A percentile compares a stretch with the other conserved stretches of the same genome.
Evolutionary conservation across 2,888 invertebrate genomes (phyloP).

Genomic region (Yponomeuta cagnagella): DNA sequence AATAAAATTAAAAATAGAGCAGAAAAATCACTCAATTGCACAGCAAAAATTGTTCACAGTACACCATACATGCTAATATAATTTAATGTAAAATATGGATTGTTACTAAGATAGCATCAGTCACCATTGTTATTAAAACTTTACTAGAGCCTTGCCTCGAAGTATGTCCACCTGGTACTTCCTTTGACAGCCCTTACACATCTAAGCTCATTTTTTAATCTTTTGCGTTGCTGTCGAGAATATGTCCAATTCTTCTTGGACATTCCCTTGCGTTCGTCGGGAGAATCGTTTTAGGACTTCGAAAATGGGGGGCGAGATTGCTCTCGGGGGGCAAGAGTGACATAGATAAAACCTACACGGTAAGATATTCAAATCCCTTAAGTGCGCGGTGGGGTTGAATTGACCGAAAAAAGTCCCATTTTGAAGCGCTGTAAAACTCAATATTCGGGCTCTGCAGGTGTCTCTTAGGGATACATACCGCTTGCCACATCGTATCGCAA

Average conservation of each 20-base stretch:
- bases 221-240: too few species aligned
- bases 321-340: constrained; percentile 49
- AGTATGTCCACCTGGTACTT: too few species aligned
- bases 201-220: too few species aligned
- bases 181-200: too few species aligned
- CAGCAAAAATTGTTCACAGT: too few species aligned
- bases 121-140: too few species aligned
- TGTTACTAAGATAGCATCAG: too few species aligned
- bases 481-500: constrained; percentile 18
- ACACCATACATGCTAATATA: too few species aligned
- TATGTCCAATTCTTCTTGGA: background rate
- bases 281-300: constrained; percentile 51
- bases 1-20: too few species aligned
- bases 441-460: constrained; percentile 71
- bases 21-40: too few species aligned
- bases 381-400: constrained; percentile 73
- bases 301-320: constrained; percentile 54
- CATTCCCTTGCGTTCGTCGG: constrained; percentile 26
- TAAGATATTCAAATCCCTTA: constrained; percentile 76
- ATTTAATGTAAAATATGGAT: too few species aligned
- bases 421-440: constrained; percentile 71
- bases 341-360: constrained; percentile 67
- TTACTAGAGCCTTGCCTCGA: too few species aligned
- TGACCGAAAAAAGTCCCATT: constrained; percentile 71
- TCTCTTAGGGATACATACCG: constrained; percentile 60